phyloP scores from a whole-genome alignment of 2,797 vertebrate genomes.

The Cercopithecus petaurista region DNA sequence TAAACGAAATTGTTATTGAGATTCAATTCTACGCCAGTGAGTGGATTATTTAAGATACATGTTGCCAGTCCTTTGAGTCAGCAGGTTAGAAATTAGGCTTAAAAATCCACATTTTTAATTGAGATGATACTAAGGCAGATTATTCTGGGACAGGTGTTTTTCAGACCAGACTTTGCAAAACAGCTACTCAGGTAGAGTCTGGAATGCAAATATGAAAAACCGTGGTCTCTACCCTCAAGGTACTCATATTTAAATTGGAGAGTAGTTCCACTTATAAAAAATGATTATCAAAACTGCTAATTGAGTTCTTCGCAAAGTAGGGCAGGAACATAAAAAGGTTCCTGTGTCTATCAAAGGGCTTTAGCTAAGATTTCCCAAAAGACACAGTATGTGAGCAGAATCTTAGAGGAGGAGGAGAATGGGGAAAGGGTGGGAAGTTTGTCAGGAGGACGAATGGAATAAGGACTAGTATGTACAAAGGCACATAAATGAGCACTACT shows the following conservation, averaged over 20 bases:
- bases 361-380: background rate
- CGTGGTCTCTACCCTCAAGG: background rate
- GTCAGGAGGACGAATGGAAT: no score
- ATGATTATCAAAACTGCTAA: background rate
- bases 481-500: accelerated
- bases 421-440: accelerated
- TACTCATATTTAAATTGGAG: background rate
- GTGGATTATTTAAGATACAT: background rate
- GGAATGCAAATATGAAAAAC: background rate
- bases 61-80: background rate
- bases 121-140: background rate
- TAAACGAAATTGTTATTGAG: background rate
- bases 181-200: background rate
- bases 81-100: background rate
- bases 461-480: background rate
- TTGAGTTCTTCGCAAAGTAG: background rate
- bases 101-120: background rate
- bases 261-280: background rate
- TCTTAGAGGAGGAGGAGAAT: background rate
- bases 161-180: background rate
- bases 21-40: background rate
- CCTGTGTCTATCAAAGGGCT: background rate
- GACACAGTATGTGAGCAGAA: background rate
- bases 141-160: background rate
- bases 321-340: background rate